Percentiles rank a stretch among this genome's conserved stretches.
Evolutionary conservation across 2,797 vertebrate genomes (phyloP).

Genomic region (Helarctos malayanus): DNA sequence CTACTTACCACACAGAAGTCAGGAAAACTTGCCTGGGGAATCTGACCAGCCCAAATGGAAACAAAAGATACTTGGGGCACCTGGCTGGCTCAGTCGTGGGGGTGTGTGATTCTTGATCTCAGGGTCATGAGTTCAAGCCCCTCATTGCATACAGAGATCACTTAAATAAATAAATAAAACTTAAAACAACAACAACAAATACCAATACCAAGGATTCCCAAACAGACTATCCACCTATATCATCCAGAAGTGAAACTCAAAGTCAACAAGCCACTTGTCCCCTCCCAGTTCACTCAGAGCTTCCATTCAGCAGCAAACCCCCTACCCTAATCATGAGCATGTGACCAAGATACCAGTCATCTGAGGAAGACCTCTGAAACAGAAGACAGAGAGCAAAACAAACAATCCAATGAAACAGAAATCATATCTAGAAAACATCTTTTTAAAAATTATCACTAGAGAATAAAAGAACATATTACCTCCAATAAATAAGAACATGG

Average conservation of each 20-base stretch:
- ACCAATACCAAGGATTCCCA: neutral
- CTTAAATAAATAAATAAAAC: neutral
- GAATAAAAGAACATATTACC: neutral
- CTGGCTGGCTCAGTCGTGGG: neutral
- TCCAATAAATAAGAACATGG: neutral
- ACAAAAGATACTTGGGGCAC: neutral
- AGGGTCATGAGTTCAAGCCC: neutral
- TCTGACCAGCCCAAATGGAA: neutral
- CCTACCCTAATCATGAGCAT: neutral
- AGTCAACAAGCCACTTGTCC: neutral
- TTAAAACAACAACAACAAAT: neutral
- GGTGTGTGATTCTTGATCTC: neutral
- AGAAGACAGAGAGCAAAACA: neutral
- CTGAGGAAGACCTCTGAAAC: neutral
- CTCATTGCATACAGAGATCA: neutral
- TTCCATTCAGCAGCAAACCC: neutral
- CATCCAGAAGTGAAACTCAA: neutral
- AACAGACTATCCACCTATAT: neutral
- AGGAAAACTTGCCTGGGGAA: neutral
- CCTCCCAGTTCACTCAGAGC: neutral
- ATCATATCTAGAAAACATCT: neutral
- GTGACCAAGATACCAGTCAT: neutral
- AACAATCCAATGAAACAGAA: neutral
- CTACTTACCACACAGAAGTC: neutral
- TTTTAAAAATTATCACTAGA: neutral